Evolutionary conservation across 2,888 invertebrate species (phyloP).

Genomic region (Hydraecia micacea): DNA sequence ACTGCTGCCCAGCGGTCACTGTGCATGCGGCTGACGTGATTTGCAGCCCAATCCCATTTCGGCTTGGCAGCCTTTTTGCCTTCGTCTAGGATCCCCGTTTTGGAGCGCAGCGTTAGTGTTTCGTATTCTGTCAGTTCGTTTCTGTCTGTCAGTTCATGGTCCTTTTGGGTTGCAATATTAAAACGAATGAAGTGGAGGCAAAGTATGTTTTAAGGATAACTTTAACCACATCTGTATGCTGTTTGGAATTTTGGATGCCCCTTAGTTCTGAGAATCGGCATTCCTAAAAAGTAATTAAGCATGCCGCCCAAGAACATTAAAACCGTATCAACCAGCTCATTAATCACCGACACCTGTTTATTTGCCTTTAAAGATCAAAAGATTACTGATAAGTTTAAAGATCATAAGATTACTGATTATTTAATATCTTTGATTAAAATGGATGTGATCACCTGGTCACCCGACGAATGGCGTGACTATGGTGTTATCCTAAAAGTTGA

Average conservation of each 20-base stretch:
- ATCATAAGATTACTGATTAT: slow-evolving; percentile 17
- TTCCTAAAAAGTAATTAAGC: slow-evolving; percentile 4
- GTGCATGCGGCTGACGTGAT: too few relatives aligned
- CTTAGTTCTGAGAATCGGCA: neutral
- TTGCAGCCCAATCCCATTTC: too few relatives aligned
- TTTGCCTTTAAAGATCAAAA: slow-evolving; percentile 18
- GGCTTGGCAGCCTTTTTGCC: too few relatives aligned
- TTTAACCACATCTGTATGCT: neutral
- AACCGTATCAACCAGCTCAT: neutral
- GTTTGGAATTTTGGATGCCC: neutral
- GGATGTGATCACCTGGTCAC: slow-evolving; percentile 8
- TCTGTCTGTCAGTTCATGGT: neutral
- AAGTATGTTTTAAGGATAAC: neutral
- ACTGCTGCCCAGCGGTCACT: too few relatives aligned
- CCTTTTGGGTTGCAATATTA: neutral
- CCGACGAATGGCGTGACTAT: slow-evolving; percentile 18
- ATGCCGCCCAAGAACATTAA: neutral
- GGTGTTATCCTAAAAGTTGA: slow-evolving; percentile 34
- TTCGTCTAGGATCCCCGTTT: too few relatives aligned
- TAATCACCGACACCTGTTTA: slow-evolving; percentile 15
- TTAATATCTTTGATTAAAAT: slow-evolving; percentile 10
- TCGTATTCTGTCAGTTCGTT: too few relatives aligned
- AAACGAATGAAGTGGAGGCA: neutral
- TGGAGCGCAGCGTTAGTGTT: too few relatives aligned
- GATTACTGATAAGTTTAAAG: slow-evolving; percentile 12